These are phyloP conservation scores for Oryzias woworae DNA, from an alignment of 2,113 vertebrate genomes.

Conservation along the genomic window DNA sequence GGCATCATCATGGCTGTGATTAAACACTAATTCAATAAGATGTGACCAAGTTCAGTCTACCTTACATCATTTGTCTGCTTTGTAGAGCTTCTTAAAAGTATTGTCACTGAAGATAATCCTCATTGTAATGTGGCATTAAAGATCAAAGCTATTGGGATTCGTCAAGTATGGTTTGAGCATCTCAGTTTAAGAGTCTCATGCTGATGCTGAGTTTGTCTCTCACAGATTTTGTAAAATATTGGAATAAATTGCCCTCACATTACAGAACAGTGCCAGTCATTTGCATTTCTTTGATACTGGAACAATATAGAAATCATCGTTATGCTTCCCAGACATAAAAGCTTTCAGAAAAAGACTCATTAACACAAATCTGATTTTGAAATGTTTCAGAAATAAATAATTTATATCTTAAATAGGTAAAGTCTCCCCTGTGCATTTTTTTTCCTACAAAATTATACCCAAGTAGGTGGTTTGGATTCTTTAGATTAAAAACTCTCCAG, in stretches of 20 bases:
- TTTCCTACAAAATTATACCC: too few relatives aligned
- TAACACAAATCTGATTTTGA: neutral
- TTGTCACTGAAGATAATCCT: constrained; percentile 6
- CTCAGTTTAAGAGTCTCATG: constrained; percentile 3
- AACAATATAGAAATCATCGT: constrained; percentile 3
- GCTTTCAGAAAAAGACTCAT: neutral
- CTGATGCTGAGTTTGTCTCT: constrained; percentile 13
- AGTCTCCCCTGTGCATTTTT: neutral
- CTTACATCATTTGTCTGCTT: constrained; percentile 10
- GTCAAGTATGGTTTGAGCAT: constrained; percentile 22
- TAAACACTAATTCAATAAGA: constrained; percentile 15
- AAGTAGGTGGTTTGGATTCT: too few relatives aligned
- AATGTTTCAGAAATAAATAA: neutral
- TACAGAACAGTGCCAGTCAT: constrained; percentile 30
- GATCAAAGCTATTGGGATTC: constrained; percentile 38
- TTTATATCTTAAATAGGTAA: neutral
- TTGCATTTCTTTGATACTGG: constrained; percentile 49
- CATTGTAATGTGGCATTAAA: neutral
- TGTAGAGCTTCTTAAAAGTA: constrained; percentile 17
- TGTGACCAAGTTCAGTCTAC: neutral
- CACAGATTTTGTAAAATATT: constrained; percentile 8
- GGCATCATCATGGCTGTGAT: constrained; percentile 15
- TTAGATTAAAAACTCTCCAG: constrained; percentile 6
- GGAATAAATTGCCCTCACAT: constrained; percentile 28
- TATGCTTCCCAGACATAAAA: constrained; percentile 21